Conservation (phyloP, 2,797 vertebrate genomes). For the Sebastes itinus region DNA sequence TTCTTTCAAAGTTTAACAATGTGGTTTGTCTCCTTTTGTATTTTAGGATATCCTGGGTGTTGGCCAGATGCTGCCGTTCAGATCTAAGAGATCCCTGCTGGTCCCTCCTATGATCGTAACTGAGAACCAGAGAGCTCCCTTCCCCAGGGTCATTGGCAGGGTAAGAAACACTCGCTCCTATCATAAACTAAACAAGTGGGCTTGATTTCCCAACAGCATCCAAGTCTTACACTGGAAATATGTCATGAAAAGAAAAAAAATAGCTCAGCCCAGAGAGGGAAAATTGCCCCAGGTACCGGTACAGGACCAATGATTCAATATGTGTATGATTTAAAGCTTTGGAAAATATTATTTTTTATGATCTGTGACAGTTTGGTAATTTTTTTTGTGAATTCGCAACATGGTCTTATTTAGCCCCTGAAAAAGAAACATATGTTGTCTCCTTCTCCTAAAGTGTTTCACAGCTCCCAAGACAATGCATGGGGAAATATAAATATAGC, state of each 20-base stretch:
- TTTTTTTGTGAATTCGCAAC: background rate
- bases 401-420: background rate
- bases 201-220: background rate
- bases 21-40: slow-evolving; percentile 35
- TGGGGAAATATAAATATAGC: background rate
- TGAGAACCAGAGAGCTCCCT: slow-evolving; percentile 93
- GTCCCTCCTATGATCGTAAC: slow-evolving; percentile 90
- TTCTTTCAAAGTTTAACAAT: background rate
- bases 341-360: background rate
- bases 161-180: slow-evolving; percentile 76
- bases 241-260: background rate
- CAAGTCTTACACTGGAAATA: background rate
- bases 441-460: background rate
- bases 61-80: slow-evolving; percentile 79
- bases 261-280: background rate
- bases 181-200: background rate
- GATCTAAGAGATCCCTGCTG: slow-evolving; percentile 92
- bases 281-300: background rate
- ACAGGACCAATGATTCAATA: background rate
- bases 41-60: slow-evolving; percentile 87
- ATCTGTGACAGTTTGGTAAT: background rate
- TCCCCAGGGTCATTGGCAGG: slow-evolving; percentile 90
- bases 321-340: slow-evolving; percentile 12
- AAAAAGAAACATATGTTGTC: background rate
- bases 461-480: background rate